These are phyloP conservation scores for Pelecanoides urinatrix DNA, from an alignment of 2,113 vertebrate genomes.

Conservation along the genomic window DNA sequence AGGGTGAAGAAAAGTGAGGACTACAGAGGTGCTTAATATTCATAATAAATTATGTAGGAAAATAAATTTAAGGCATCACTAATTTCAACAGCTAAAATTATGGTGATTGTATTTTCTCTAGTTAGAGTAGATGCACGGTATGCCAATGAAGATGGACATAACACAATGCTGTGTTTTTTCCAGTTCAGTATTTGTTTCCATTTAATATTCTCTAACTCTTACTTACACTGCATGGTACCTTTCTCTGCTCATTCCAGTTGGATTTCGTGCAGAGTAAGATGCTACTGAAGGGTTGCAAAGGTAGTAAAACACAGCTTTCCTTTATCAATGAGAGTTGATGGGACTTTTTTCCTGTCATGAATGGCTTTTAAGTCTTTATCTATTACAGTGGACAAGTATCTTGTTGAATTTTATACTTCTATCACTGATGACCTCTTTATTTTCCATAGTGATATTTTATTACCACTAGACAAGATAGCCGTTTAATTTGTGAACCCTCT, in stretches of 20 bases:
- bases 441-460: slow-evolving; percentile 28
- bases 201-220: neutral
- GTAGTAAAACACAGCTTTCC: neutral
- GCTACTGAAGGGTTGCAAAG: neutral
- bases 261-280: neutral
- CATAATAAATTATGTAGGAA: neutral
- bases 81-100: neutral
- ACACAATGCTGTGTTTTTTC: neutral
- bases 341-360: neutral
- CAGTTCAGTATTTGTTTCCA: neutral
- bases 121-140: neutral
- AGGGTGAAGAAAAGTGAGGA: neutral
- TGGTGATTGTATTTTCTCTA: neutral
- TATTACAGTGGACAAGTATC: neutral
- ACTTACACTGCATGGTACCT: neutral
- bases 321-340: neutral
- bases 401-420: neutral
- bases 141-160: neutral
- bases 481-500: slow-evolving; percentile 44
- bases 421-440: slow-evolving; percentile 13
- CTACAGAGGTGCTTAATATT: neutral
- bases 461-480: neutral
- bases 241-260: neutral
- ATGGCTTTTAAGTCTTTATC: neutral
- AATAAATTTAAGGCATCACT: neutral